Base-by-base conservation (phyloP, 2,888 invertebrate genomes). In the Drosophila fungiperda region DNA sequence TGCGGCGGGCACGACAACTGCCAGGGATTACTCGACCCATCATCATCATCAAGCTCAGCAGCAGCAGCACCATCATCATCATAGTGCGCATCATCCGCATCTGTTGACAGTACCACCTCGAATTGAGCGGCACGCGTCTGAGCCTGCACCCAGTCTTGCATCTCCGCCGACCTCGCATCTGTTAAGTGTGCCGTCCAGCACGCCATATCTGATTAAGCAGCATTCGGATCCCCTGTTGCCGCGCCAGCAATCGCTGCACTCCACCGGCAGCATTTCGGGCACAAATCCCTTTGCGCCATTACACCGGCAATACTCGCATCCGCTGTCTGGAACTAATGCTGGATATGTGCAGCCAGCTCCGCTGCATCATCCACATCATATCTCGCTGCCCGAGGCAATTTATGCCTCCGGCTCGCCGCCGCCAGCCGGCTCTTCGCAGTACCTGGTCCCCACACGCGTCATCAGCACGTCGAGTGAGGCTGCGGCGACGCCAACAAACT, bases 151-250 rank as follows among this genome's bases (percentile, higher is more conserved):
- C 17, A 92, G 94, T 48, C 80, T 94, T 48, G 92, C 93, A 42
- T 92, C 94, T n/a, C 94, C 94, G 26, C 93, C 94, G 15, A 94
- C 94, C n/a, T 92, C 94, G 49, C 94, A 94, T 88, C 92, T 95
- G 69, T 92, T 95, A 65, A 93, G 94, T 68, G 95, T 95, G 55
- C 95, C 95, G 32, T 94, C 94, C 76, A 90, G 86, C 69, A 94
- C 94, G 61, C 93, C 94, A 40, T 94, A 94, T 84, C 92, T 95
- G 77, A 94, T 95, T 32, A 96, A 96, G 89, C 96, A 96, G 88
- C 95, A 95, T 91, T 95, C 95, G 35, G 95, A 95, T 92, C 95
- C 95, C 1, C 87, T 95, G 58, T 87, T 95, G 78, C 95, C 95
- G 32, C 95, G 94, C 84, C 95, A 95, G 91, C 94, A 94, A 64